Conservation (phyloP, 1,140 invertebrate species). For the Orussus abietinus region DNA sequence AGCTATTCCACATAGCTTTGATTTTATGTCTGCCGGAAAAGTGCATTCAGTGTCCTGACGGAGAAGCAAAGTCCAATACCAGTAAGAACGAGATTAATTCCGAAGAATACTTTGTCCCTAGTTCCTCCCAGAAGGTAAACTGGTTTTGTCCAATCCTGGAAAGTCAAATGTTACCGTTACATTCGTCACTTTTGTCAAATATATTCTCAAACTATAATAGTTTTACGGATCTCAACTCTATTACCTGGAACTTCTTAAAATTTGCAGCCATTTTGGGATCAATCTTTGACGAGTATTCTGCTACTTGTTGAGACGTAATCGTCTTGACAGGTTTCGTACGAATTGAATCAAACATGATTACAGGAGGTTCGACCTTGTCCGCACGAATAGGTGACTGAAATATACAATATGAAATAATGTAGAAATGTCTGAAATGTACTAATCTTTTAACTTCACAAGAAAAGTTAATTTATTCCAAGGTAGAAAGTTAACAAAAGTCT, state of each 20-base stretch:
- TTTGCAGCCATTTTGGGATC: slow-evolving; percentile 13
- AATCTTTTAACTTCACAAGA: neutral
- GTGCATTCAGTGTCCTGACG: slow-evolving; percentile 1
- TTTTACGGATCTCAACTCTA: slow-evolving; percentile 1
- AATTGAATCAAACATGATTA: slow-evolving; percentile 25
- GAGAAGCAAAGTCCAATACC: slow-evolving; percentile 37
- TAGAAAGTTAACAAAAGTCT: slow-evolving; percentile 2
- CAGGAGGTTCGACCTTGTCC: slow-evolving; percentile 22
- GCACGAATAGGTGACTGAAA: slow-evolving; percentile 25
- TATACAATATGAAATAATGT: neutral
- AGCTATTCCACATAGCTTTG: too few relatives aligned
- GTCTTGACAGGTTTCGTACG: slow-evolving; percentile 22
- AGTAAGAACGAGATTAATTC: slow-evolving; percentile 40
- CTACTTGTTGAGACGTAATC: neutral
- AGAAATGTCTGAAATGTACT: neutral
- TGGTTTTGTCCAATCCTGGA: slow-evolving; percentile 30
- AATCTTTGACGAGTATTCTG: slow-evolving; percentile 8
- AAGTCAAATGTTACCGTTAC: slow-evolving; percentile 2
- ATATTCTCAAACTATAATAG: neutral
- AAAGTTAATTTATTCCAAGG: slow-evolving; percentile 5
- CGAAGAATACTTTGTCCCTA: slow-evolving; percentile 49
- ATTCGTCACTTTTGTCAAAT: slow-evolving; percentile 2
- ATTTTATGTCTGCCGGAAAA: too few relatives aligned
- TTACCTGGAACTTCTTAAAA: slow-evolving; percentile 23
- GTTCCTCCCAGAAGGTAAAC: slow-evolving; percentile 51